These are phyloP conservation scores for Lycocorax pyrrhopterus DNA, from an alignment of 2,113 vertebrate genomes.

Conservation along the genomic window DNA sequence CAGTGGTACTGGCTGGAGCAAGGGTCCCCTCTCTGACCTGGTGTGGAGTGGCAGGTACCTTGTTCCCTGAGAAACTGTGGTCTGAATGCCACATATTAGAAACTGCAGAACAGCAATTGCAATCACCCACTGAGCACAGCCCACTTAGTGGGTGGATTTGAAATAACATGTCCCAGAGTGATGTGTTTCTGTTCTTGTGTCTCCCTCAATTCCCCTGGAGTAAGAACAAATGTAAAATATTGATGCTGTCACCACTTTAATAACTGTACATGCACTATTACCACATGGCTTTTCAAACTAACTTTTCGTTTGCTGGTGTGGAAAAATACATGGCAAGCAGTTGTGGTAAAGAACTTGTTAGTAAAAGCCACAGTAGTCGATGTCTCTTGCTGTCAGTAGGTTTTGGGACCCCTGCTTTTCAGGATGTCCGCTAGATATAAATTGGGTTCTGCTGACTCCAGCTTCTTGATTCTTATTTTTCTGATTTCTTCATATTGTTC, in stretches of 20 bases:
- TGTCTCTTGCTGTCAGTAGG: background rate
- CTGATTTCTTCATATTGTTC: constrained; percentile 11
- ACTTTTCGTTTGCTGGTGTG: background rate
- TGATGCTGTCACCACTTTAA: background rate
- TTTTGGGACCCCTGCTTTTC: background rate
- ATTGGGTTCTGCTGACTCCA: background rate
- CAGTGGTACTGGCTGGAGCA: fast-evolving
- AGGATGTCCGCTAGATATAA: background rate
- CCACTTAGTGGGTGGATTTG: background rate
- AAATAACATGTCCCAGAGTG: background rate
- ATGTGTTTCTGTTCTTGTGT: background rate
- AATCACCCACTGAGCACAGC: background rate
- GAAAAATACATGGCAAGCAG: background rate
- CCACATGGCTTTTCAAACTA: background rate
- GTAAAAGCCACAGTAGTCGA: background rate
- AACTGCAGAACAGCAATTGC: background rate
- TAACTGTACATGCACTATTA: background rate
- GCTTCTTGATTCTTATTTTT: background rate
- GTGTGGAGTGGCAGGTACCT: background rate
- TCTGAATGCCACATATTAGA: background rate
- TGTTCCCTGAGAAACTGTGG: background rate
- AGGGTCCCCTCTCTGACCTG: background rate
- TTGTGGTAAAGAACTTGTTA: background rate
- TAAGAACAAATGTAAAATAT: background rate
- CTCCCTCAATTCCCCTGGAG: background rate